Base-by-base conservation (phyloP, 2,797 vertebrate species). In the Sebastolobus altivelis region DNA sequence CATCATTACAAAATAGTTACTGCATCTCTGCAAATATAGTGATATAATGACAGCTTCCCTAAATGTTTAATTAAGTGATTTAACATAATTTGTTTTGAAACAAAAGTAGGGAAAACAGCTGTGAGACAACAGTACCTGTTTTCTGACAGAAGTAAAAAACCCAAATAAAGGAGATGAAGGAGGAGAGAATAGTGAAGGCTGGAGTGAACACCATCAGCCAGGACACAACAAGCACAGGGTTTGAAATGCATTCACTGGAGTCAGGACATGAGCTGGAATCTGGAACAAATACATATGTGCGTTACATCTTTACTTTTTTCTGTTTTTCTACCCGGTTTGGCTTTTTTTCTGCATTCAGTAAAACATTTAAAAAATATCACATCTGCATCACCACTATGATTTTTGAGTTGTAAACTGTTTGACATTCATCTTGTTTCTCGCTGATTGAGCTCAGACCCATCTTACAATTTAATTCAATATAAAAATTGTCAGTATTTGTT, bases 81-180 rank as follows among this genome's bases (percentile, higher is more conserved):
- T 25, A 37, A 79, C n/a, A 54, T 29, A 2, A 20, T 13, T 35
- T 13, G 0, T 12, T 56, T 65, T 13, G 12, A 18, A 58, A 33
- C n/a, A 20, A 49, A 25, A 59, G 16, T 13, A 33, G 1, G 3
- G 5, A 52, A 22, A n/a, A 63, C 18, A 75, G 10, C 5, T 35
- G 22, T 40, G 8, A 46, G 6, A 14, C 6, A 35, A 31, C 38
- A 20, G 12, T 67, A 89, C 84, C 82, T 73, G 68, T 33, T 75
- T 49, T 71, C 22, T 71, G 81, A 63, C 18, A 52, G 65, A 59
- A 9, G 27, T 35, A 18, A 71, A 60, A 84, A 1, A 82, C 2
- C 40, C 84, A 46, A 29, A 81, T 56, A 6, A 81, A 77, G 60
- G 38, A 67, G 33, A 81, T 9, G 6, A 82, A 11, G 11, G 58